A percentile compares a stretch with the other conserved stretches of the same genome.
Evolutionary conservation across 2,888 invertebrate genomes (phyloP).

Genomic region (Eulithis testata): DNA sequence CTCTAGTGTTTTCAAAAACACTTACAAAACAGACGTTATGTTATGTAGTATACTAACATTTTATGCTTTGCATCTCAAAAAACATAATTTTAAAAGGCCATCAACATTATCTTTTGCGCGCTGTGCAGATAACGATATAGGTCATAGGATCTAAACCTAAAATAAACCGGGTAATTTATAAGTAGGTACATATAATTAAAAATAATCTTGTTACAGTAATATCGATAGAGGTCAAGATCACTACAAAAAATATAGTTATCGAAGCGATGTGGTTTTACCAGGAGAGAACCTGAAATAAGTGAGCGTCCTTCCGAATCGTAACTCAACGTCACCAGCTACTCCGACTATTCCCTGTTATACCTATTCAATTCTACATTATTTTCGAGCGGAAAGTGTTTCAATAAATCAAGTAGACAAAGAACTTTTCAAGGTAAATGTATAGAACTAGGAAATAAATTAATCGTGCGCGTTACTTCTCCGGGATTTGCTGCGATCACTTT

Average conservation of each 20-base stretch:
- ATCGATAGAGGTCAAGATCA: too few relatives aligned
- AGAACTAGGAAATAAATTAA: constrained; percentile 15
- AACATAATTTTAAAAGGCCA: neutral
- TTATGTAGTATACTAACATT: neutral
- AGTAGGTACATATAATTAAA: too few relatives aligned
- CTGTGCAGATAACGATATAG: too few relatives aligned
- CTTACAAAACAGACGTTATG: constrained; percentile 12
- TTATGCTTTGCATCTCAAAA: neutral
- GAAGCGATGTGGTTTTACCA: neutral
- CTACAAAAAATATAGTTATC: too few relatives aligned
- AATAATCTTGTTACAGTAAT: too few relatives aligned
- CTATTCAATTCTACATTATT: neutral
- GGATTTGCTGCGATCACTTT: constrained; percentile 31
- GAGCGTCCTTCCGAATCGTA: too few relatives aligned
- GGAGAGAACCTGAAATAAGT: too few relatives aligned
- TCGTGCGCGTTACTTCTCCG: constrained; percentile 11
- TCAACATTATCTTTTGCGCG: too few relatives aligned
- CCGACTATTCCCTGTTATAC: too few relatives aligned
- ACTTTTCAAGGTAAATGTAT: constrained; percentile 20
- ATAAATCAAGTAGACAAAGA: constrained; percentile 13
- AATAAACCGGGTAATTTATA: too few relatives aligned
- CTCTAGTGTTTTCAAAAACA: constrained; percentile 14
- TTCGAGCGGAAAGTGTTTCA: neutral
- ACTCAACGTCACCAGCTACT: too few relatives aligned
- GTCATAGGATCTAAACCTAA: too few relatives aligned